phyloP scores from a whole-genome alignment of 2,113 vertebrate genomes.

The Callipepla californica region DNA sequence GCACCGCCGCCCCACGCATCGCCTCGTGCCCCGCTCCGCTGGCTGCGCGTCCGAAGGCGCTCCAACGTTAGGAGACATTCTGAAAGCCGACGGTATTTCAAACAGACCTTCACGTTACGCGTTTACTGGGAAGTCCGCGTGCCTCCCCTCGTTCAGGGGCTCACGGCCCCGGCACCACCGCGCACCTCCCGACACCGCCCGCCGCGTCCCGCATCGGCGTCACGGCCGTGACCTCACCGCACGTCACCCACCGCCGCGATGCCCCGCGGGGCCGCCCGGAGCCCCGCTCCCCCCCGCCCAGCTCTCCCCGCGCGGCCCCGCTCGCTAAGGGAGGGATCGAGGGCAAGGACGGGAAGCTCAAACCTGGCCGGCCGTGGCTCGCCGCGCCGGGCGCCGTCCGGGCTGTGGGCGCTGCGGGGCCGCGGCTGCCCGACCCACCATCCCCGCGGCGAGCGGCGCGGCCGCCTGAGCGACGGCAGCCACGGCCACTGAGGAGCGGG shows the following conservation, averaged over 20 bases:
- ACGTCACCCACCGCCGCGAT: not conserved
- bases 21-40: not conserved
- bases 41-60: not conserved
- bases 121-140: not conserved
- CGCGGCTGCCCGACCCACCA: not conserved
- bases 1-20: too few species aligned
- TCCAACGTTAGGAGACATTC: not conserved
- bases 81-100: not conserved
- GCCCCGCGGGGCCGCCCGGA: not conserved
- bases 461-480: constrained; percentile 46
- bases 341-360: not conserved
- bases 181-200: not conserved
- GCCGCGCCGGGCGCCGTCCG: not conserved
- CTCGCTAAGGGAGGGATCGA: not conserved
- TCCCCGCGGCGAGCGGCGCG: not conserved
- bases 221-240: not conserved
- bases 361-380: constrained; percentile 32
- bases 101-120: rapidly evolving
- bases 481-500: constrained; percentile 25
- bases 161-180: not conserved
- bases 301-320: too few species aligned
- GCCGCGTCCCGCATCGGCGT: not conserved
- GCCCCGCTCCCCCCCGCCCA: not conserved
- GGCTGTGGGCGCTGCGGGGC: not conserved
- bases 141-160: not conserved